A percentile compares a stretch with the other conserved stretches of the same genome.
Conservation (phyloP, 2,797 vertebrate species). For the Paramormyrops hopkinsi region DNA sequence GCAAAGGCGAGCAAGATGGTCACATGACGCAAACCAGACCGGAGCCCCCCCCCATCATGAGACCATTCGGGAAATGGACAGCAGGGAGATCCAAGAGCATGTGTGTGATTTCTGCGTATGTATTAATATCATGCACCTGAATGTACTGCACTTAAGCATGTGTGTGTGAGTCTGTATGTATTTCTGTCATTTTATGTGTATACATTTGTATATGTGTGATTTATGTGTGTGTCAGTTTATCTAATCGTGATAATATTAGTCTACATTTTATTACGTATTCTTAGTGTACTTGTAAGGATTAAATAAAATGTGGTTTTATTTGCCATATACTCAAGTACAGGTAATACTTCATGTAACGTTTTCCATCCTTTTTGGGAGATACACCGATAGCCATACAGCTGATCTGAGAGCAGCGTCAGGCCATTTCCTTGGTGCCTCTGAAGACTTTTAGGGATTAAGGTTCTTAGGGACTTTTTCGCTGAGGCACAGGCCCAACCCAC, state of each 20-base stretch:
- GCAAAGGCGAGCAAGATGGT: constrained; percentile 25
- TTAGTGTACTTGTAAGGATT: background rate
- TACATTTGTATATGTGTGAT: no score
- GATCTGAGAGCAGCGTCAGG: background rate
- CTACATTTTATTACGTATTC: no score
- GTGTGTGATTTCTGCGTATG: constrained; percentile 4
- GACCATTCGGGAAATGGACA: background rate
- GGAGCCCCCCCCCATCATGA: background rate
- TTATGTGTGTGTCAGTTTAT: no score
- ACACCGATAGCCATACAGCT: background rate
- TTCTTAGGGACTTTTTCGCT: background rate
- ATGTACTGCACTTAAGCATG: constrained; percentile 21
- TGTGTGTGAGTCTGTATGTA: no score
- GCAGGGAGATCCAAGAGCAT: background rate
- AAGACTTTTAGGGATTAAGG: no score
- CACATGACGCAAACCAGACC: background rate
- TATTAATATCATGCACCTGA: background rate
- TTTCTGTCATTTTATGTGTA: no score
- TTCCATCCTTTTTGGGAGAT: background rate
- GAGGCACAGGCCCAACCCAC: background rate
- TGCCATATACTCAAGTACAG: constrained; percentile 16
- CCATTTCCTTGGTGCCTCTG: background rate
- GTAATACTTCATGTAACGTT: background rate
- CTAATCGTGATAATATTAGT: no score
- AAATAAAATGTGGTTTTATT: constrained; percentile 19